Conservation (phyloP, 1,140 invertebrate species). For the Leptopilina boulardi region DNA sequence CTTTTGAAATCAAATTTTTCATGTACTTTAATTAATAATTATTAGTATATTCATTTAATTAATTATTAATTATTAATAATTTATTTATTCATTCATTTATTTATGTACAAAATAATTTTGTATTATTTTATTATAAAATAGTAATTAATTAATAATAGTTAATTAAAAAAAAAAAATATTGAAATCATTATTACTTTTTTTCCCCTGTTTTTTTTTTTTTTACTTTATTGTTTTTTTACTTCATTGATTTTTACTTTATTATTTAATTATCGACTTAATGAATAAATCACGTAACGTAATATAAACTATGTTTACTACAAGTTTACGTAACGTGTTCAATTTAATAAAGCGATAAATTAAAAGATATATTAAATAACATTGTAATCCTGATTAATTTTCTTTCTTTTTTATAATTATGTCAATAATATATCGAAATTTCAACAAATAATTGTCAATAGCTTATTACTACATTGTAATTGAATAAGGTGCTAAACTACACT, state of each 20-base stretch:
- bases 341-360: neutral
- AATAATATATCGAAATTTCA: neutral
- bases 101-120: too few relatives aligned
- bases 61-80: too few relatives aligned
- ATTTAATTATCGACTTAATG: neutral
- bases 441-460: neutral
- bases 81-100: too few relatives aligned
- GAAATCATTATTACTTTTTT: too few relatives aligned
- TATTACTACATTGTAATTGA: neutral
- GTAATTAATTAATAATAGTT: too few relatives aligned
- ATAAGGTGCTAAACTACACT: neutral
- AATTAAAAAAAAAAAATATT: too few relatives aligned
- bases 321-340: neutral
- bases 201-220: neutral
- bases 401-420: neutral
- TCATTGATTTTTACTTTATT: neutral
- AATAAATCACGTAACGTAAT: neutral
- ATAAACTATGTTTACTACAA: neutral
- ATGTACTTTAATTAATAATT: neutral
- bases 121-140: too few relatives aligned
- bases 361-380: neutral
- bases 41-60: too few relatives aligned
- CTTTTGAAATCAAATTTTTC: too few relatives aligned
- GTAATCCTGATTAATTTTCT: neutral
- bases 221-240: neutral